These are phyloP conservation scores for Psylliodes chrysocephalus DNA, from an alignment of 2,888 invertebrate species.

Conservation along the genomic window DNA sequence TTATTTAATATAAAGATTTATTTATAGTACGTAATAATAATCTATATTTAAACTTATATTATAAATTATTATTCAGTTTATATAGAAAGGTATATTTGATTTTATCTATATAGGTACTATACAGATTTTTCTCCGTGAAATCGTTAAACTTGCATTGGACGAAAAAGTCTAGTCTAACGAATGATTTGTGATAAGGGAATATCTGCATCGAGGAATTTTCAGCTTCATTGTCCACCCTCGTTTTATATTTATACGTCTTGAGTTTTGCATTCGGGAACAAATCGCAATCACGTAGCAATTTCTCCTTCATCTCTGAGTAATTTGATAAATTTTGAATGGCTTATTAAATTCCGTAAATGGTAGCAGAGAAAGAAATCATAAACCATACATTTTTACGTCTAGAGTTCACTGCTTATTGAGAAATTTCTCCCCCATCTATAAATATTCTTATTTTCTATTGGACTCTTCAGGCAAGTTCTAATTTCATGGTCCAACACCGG, in stretches of 20 bases:
- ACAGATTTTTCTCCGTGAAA: too few relatives aligned
- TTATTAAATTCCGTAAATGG: constrained; percentile 34
- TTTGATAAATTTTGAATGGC: constrained; percentile 36
- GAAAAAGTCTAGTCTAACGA: background rate
- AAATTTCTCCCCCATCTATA: constrained; percentile 49
- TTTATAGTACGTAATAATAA: too few relatives aligned
- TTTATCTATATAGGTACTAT: too few relatives aligned
- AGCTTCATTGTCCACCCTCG: constrained; percentile 18
- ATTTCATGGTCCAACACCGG: constrained; percentile 63
- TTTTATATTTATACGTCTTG: constrained; percentile 3
- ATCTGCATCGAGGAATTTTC: constrained; percentile 5
- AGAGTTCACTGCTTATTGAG: constrained; percentile 45
- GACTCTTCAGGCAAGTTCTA: constrained; percentile 58
- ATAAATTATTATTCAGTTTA: too few relatives aligned
- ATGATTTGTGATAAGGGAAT: background rate
- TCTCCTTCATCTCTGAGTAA: constrained; percentile 28
- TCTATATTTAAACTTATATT: too few relatives aligned
- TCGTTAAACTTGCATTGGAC: too few relatives aligned
- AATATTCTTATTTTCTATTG: constrained; percentile 58
- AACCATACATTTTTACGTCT: constrained; percentile 38
- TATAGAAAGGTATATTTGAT: too few relatives aligned
- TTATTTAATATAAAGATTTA: too few relatives aligned
- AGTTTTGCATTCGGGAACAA: constrained; percentile 4
- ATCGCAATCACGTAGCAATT: constrained; percentile 24
- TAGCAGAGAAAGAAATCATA: constrained; percentile 22